Evolutionary conservation across 2,113 vertebrate genomes (phyloP).

Genomic region (Anthoscopus minutus): DNA sequence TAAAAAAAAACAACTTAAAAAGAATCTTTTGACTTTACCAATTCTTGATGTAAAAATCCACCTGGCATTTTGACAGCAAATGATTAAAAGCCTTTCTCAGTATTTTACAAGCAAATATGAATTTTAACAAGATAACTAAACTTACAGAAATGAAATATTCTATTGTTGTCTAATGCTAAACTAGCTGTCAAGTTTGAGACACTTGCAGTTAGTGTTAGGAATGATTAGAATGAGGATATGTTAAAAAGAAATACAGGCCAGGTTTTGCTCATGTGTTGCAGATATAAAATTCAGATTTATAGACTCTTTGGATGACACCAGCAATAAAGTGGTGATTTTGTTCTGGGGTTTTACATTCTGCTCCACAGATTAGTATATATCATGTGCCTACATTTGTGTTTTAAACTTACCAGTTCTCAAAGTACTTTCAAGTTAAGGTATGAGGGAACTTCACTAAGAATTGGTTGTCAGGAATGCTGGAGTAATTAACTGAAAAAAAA

Average conservation of each 20-base stretch:
- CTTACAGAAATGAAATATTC: slow-evolving; percentile 66
- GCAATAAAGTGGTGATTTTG: slow-evolving; percentile 60
- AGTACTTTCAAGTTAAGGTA: background rate
- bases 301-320: slow-evolving; percentile 59
- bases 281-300: slow-evolving; percentile 69
- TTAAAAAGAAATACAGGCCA: slow-evolving; percentile 69
- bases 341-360: slow-evolving; percentile 50
- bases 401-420: background rate
- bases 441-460: background rate
- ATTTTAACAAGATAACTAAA: slow-evolving; percentile 69
- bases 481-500: background rate
- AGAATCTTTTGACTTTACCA: slow-evolving; percentile 33
- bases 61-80: slow-evolving; percentile 63
- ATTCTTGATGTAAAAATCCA: slow-evolving; percentile 47
- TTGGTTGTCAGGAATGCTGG: background rate
- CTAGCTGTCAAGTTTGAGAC: slow-evolving; percentile 69
- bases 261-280: slow-evolving; percentile 54
- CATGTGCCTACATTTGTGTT: background rate
- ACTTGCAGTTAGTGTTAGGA: slow-evolving; percentile 63
- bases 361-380: slow-evolving; percentile 1
- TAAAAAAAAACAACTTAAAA: background rate
- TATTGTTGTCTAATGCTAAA: slow-evolving; percentile 63
- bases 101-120: slow-evolving; percentile 68
- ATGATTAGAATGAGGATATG: slow-evolving; percentile 67
- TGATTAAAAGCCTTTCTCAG: slow-evolving; percentile 64